Evolutionary conservation across 2,113 vertebrate genomes (phyloP), one percentile per base, ranked within the genome.

Genomic region (Seriola dumerili): DNA sequence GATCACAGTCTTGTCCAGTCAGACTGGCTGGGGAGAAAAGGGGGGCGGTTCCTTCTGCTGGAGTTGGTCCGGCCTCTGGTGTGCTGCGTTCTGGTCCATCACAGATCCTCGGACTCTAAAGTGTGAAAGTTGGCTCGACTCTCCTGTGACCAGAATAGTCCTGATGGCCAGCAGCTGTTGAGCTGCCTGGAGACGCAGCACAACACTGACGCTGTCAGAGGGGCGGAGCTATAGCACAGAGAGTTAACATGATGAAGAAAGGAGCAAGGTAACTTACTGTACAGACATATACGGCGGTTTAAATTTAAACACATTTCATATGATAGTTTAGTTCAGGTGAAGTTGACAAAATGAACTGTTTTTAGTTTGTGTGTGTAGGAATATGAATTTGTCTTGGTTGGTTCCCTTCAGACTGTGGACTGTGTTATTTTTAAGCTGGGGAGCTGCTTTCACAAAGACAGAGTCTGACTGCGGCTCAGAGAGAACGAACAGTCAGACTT

Each of bases 121-220:
- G 88, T 92, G 89, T 93, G 81, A 93, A 93, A 91, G 85, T 88
- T 88, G 91, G 85, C 90, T 75, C 36, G 14, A 79, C 85, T 79
- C 88, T 83, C 66, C 84, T 77, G 13, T 6, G 66, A 91, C 93
- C 68, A 84, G 90, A 94, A 94, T 94, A 94, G 94, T 87, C 25
- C 8, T 23, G 23, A n/a, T 59, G 86, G 21, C 71, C 78, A 84
- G 89, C 88, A 93, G 90, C 92, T 94, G 91, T 83, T 54, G 81
- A 50, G 48, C 80, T 85, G 91, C 78, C 83, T 70, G 72, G 80
- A 90, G 85, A 85, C 84, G 62, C 64, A 42, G 58, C 64, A 64
- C 32, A 68, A 38, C 36, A 36, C 48, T 23, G n/a, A 40, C 32
- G 48, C 4, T 34, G 23, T 74, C 1, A 25, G 25, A 57, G 68